These are phyloP conservation scores for Charina bottae DNA, from an alignment of 2,113 vertebrate genomes.

Conservation along the genomic window DNA sequence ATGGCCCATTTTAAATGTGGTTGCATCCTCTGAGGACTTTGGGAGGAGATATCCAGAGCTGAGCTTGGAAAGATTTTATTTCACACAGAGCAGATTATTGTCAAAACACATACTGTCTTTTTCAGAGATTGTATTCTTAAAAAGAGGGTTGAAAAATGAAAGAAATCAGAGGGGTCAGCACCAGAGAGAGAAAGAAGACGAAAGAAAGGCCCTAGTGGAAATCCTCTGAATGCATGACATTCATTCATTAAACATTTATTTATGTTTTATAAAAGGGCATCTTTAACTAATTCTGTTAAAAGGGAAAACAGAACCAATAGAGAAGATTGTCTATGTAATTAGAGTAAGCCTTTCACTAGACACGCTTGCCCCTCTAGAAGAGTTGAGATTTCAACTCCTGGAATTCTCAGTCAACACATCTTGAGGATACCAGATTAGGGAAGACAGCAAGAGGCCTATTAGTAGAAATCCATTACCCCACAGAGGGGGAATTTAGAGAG, in stretches of 20 bases:
- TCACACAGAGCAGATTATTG: not conserved
- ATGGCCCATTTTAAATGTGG: not conserved
- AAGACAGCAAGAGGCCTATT: not conserved
- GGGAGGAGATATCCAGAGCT: not conserved
- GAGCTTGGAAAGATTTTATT: not conserved
- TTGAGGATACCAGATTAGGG: not conserved
- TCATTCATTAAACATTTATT: too few species aligned
- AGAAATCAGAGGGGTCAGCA: not conserved
- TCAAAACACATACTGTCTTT: not conserved
- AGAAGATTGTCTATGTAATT: not conserved
- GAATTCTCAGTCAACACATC: not conserved
- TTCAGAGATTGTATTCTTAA: not conserved
- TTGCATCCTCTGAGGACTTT: not conserved
- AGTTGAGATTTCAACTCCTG: not conserved
- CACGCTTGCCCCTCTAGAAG: not conserved
- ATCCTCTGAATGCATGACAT: slow-evolving; percentile 24
- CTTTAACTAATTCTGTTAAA: slow-evolving; percentile 1
- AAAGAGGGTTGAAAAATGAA: not conserved
- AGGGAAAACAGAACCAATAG: not conserved
- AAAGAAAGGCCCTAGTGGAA: not conserved
- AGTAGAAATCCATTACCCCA: slow-evolving; percentile 70
- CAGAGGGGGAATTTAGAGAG: slow-evolving; percentile 77
- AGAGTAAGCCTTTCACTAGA: not conserved
- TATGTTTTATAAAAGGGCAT: not conserved
- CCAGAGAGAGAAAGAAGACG: slow-evolving; percentile 20